Evolutionary conservation across 2,797 vertebrate genomes (phyloP).

Genomic region (Hylomyscus alleni): DNA sequence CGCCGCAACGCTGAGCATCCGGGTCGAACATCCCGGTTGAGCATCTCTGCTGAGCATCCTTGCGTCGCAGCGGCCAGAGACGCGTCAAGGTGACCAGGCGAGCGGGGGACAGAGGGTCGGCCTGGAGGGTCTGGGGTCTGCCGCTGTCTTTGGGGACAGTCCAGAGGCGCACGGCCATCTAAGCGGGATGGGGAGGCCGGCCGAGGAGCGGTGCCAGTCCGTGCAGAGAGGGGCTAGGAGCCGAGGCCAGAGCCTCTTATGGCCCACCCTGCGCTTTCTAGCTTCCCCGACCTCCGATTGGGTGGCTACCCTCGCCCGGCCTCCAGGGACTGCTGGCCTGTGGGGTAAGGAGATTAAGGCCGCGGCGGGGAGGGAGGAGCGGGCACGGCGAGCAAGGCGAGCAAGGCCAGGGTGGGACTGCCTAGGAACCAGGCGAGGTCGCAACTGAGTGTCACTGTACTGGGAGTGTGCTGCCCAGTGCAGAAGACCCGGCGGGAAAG

Average conservation of each 20-base stretch:
- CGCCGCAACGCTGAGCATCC: slow-evolving; percentile 16
- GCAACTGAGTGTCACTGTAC: not conserved
- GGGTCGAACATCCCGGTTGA: not conserved
- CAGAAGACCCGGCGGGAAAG: slow-evolving; percentile 1
- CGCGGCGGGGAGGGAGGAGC: not conserved
- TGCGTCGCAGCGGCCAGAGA: slow-evolving; percentile 13
- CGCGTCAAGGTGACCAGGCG: slow-evolving; percentile 82
- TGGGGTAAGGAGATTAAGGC: slow-evolving; percentile 83
- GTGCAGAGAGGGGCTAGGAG: not conserved
- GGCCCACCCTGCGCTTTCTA: not conserved
- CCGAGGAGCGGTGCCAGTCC: not conserved
- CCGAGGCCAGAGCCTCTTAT: slow-evolving; percentile 6
- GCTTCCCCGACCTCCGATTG: not conserved
- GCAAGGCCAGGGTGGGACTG: not conserved
- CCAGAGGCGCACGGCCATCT: not conserved
- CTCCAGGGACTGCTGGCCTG: slow-evolving; percentile 78
- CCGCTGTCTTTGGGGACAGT: not conserved
- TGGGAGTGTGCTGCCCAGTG: not conserved
- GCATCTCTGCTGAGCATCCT: slow-evolving; percentile 48
- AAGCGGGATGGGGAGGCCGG: not conserved
- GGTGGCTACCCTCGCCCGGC: not conserved
- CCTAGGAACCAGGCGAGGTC: not conserved
- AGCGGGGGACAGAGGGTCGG: not conserved
- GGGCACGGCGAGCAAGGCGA: not conserved
- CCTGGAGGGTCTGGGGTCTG: not conserved